Evolutionary conservation across 2,888 invertebrate genomes (phyloP), one percentile per base, ranked within the genome.

Genomic region (Diachrysia chrysitis): DNA sequence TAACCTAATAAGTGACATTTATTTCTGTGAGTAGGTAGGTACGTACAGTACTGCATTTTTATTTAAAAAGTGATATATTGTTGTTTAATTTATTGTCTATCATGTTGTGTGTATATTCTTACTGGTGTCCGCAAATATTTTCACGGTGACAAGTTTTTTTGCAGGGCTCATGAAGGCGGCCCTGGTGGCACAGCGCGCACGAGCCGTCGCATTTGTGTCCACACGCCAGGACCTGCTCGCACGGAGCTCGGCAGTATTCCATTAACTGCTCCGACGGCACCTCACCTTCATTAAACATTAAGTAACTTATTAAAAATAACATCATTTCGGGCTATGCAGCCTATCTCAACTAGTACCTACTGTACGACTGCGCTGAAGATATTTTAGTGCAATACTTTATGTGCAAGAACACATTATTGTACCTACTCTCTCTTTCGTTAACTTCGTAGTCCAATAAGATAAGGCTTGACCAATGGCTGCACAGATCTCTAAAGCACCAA

Each of bases 51-150:
- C n/a, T n/a, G n/a, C n/a, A n/a, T n/a, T n/a, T n/a, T n/a, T n/a
- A n/a, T n/a, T n/a, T n/a, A n/a, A n/a, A n/a, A n/a, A n/a, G n/a
- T n/a, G n/a, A n/a, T n/a, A n/a, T n/a, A n/a, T n/a, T n/a, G n/a
- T n/a, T 35, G 35, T 35, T 35, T 35, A 12, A 35, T 35, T n/a
- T n/a, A n/a, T 37, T 10, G 10, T 32, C 32, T 32, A 32, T 25
- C 5, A 3, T 25, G 2, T 3, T 5, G 25, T 25, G 14, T 4
- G 25, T 51, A 0, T 19, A 25, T 46, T 56, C 90, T 89, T 83
- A 96, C 95, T 92, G 88, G 84, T 97, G 97, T 35, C 96, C 96
- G 86, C 97, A 97, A 57, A 97, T 95, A 69, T 97, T 93, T 14
- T 85, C 78, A 59, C 93, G 94, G 6, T 93, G 91, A 87, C 97